Evolutionary conservation across 2,797 vertebrate genomes (phyloP).

Genomic region (Toxotes lorentzi): DNA sequence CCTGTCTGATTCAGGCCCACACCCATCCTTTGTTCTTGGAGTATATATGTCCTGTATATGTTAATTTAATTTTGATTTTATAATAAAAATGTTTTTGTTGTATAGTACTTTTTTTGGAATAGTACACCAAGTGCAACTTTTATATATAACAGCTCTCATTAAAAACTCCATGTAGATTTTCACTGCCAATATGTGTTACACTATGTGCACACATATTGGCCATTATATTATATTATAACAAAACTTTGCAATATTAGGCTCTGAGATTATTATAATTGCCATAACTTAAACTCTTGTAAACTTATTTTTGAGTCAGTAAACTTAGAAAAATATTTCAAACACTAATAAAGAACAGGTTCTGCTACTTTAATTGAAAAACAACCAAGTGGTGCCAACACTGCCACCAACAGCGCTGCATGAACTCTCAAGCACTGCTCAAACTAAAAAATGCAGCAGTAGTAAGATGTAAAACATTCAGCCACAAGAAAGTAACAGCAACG

Average conservation of each 20-base stretch:
- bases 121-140: neutral
- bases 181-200: neutral
- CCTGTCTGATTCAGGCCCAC: constrained; percentile 9
- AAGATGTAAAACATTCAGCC: constrained; percentile 4
- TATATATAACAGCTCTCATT: neutral
- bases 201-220: neutral
- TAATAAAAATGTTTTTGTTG: too few species aligned
- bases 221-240: neutral
- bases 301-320: neutral
- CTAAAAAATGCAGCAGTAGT: constrained; percentile 7
- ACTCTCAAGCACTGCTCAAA: constrained; percentile 3
- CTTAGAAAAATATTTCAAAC: neutral
- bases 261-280: neutral
- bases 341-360: neutral
- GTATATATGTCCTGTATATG: neutral
- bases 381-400: neutral
- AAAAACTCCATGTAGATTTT: neutral
- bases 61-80: too few species aligned
- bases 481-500: neutral
- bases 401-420: neutral
- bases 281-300: neutral
- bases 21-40: constrained; percentile 10
- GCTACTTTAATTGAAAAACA: neutral
- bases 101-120: neutral
- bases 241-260: neutral